Evolutionary conservation across 2,113 vertebrate species (phyloP).

Genomic region (Apodemus sylvaticus): DNA sequence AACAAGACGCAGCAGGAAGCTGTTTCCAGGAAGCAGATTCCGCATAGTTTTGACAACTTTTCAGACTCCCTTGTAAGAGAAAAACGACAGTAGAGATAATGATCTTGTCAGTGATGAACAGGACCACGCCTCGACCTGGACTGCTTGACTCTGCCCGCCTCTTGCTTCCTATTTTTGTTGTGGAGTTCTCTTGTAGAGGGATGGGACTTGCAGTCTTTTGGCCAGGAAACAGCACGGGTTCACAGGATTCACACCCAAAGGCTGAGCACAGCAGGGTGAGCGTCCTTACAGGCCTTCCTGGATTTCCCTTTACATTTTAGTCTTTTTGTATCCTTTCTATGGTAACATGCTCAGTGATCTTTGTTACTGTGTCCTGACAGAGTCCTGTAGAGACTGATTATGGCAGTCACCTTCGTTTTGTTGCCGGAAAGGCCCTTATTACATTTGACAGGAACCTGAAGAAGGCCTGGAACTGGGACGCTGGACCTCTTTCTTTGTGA

Average conservation of each 20-base stretch:
- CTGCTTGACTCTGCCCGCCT: not conserved
- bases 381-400: not conserved
- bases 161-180: not conserved
- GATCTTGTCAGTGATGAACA: not conserved
- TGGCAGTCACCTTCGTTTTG: not conserved
- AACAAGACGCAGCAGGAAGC: not conserved
- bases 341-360: not conserved
- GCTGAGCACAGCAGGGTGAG: not conserved
- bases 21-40: not conserved
- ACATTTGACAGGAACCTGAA: not conserved
- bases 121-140: not conserved
- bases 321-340: not conserved
- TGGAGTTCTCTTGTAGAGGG: not conserved
- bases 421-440: not conserved
- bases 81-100: not conserved
- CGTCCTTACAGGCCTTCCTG: not conserved
- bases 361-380: not conserved
- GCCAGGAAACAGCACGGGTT: not conserved
- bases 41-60: not conserved
- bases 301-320: too few species aligned
- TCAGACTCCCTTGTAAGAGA: not conserved
- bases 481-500: not conserved
- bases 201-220: not conserved
- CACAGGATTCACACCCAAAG: not conserved
- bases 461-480: not conserved